Evolutionary conservation across 2,888 invertebrate species (phyloP).

Genomic region (Teleogryllus oceanicus): DNA sequence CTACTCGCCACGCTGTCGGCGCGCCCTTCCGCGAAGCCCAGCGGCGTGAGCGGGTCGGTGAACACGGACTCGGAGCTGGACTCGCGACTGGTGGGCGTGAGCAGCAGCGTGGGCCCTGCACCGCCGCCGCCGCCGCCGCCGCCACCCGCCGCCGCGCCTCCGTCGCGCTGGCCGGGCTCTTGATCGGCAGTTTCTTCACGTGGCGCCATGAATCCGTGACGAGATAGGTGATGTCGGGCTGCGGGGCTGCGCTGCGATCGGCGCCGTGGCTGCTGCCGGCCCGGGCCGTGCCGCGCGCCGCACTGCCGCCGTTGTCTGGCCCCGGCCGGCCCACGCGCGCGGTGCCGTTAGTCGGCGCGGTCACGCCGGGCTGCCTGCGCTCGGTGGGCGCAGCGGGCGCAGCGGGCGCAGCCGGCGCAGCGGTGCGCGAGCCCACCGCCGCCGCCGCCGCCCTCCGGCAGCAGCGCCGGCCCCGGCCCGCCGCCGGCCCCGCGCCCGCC

Average conservation of each 20-base stretch:
- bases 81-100: slow-evolving; percentile 48
- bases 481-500: neutral
- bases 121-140: slow-evolving; percentile 36
- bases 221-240: slow-evolving; percentile 37
- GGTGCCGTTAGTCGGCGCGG: slow-evolving; percentile 18
- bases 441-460: neutral
- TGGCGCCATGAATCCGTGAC: slow-evolving; percentile 49
- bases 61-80: slow-evolving; percentile 71
- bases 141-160: slow-evolving; percentile 21
- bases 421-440: neutral
- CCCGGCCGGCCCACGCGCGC: neutral
- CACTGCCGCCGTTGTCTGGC: neutral
- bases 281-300: neutral
- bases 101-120: slow-evolving; percentile 38
- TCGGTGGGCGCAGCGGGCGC: neutral
- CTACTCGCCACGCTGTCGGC: slow-evolving; percentile 33
- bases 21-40: slow-evolving; percentile 45
- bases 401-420: neutral
- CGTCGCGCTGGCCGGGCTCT: slow-evolving; percentile 39
- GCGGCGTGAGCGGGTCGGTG: slow-evolving; percentile 65
- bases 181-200: slow-evolving; percentile 43
- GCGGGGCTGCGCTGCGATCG: neutral
- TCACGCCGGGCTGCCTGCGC: neutral
- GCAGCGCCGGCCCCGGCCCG: neutral
- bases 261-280: neutral